Evolutionary conservation across 64 coral and sea anemone species (phyloP).

Genomic region (Exaiptasia diaphana): DNA sequence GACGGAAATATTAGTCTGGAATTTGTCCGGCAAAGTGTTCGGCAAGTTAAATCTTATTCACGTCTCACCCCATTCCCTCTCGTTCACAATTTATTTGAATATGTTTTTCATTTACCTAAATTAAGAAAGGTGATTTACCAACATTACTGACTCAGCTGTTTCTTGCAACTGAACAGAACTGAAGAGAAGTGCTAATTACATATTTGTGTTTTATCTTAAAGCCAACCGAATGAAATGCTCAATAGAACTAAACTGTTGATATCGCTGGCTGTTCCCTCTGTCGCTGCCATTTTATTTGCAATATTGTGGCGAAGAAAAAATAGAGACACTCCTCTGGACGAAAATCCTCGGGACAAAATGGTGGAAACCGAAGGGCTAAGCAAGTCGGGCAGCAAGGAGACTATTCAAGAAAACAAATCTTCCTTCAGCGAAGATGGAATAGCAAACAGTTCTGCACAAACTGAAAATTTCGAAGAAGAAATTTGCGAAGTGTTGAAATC

Average conservation of each 20-base stretch:
- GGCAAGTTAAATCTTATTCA: no score
- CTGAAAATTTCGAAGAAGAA: neutral
- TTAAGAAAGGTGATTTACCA: no score
- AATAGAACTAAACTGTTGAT: slow-evolving; percentile 40
- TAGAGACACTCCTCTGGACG: neutral
- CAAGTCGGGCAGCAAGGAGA: neutral
- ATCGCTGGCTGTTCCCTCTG: slow-evolving; percentile 41
- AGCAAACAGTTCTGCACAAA: neutral
- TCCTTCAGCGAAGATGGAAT: neutral
- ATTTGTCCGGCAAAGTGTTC: no score
- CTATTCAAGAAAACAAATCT: neutral
- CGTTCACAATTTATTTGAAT: no score
- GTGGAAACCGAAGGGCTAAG: neutral
- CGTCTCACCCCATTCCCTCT: no score
- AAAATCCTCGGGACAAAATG: no score
- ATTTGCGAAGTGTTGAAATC: neutral
- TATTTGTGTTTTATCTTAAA: neutral
- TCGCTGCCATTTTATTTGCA: slow-evolving; percentile 66
- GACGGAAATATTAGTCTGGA: no score
- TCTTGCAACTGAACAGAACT: no score
- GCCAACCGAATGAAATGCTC: slow-evolving; percentile 30
- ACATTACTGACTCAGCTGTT: no score
- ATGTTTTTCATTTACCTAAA: no score
- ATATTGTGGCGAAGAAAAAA: slow-evolving; percentile 73
- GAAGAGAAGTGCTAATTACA: no score